phyloP scores from a whole-genome alignment of 2,888 invertebrate genomes.

The Odontocolon sp. region DNA sequence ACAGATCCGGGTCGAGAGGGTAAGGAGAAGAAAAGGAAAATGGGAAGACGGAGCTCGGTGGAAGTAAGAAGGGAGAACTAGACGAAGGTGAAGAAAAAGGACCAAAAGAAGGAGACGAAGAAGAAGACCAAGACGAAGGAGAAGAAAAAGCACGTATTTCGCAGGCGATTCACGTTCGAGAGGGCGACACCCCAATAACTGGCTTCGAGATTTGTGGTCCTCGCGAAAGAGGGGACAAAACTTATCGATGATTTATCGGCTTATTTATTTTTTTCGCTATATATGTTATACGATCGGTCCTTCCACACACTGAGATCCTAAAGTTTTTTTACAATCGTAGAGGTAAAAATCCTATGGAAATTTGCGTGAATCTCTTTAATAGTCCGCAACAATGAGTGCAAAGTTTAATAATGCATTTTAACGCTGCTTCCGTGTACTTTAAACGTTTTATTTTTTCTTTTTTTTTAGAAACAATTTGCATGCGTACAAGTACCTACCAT shows the following conservation, averaged over 20 bases:
- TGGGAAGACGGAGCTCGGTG: slow-evolving; percentile 49
- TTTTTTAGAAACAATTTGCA: slow-evolving; percentile 4
- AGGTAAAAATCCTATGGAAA: slow-evolving; percentile 32
- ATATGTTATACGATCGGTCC: slow-evolving; percentile 47
- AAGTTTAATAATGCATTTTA: neutral
- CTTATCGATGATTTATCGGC: slow-evolving; percentile 74
- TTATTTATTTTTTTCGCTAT: slow-evolving; percentile 67
- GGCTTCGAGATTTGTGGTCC: slow-evolving; percentile 74
- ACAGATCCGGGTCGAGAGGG: slow-evolving; percentile 47
- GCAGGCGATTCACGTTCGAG: slow-evolving; percentile 72
- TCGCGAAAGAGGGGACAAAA: slow-evolving; percentile 67
- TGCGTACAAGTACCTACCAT: neutral
- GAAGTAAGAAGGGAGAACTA: slow-evolving; percentile 47
- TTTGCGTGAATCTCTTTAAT: neutral
- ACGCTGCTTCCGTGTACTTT: neutral
- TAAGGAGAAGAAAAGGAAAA: slow-evolving; percentile 53
- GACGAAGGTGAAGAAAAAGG: slow-evolving; percentile 49
- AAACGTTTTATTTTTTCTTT: no score
- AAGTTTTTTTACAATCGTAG: slow-evolving; percentile 14
- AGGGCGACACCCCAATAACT: slow-evolving; percentile 75
- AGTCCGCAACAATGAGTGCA: no score
- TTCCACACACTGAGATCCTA: slow-evolving; percentile 3
- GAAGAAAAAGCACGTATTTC: slow-evolving; percentile 60
- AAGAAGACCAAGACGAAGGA: slow-evolving; percentile 18
- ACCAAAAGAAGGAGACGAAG: slow-evolving; percentile 11